Percentiles rank a stretch among this genome's conserved stretches.
These are phyloP conservation scores for Saguinus midas DNA, from an alignment of 2,113 vertebrate species.

Conservation along the genomic window DNA sequence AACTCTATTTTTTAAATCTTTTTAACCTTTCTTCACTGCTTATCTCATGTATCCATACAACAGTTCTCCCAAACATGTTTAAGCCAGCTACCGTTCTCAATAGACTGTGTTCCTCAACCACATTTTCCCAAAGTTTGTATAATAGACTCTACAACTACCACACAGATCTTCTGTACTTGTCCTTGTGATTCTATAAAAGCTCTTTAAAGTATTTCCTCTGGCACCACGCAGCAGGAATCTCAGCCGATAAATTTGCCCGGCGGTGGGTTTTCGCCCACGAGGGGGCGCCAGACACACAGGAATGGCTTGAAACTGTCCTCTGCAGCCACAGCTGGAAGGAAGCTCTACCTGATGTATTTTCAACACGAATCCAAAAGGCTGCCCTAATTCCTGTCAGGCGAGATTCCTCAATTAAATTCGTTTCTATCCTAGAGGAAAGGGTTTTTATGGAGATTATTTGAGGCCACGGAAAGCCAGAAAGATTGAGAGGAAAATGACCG, in stretches of 20 bases:
- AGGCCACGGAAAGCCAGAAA: slow-evolving; percentile 29
- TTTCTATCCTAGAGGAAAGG: not conserved
- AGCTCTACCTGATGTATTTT: not conserved
- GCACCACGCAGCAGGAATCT: not conserved
- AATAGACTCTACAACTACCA: not conserved
- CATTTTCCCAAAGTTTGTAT: not conserved
- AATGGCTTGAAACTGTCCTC: not conserved
- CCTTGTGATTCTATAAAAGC: not conserved
- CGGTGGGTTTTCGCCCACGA: not conserved
- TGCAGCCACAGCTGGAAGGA: not conserved
- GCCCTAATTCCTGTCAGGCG: not conserved
- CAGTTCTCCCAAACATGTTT: not conserved
- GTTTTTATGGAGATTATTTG: slow-evolving; percentile 8
- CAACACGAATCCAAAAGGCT: not conserved
- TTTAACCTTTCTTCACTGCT: not conserved
- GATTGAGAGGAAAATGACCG: slow-evolving; percentile 7
- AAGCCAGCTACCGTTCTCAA: not conserved
- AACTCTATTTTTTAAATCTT: not conserved
- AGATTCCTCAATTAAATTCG: slow-evolving; percentile 21
- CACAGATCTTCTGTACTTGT: not conserved
- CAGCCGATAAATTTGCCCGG: not conserved
- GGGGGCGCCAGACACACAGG: not conserved
- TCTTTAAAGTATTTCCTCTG: not conserved
- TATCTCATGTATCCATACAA: not conserved
- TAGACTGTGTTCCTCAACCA: not conserved